Evolutionary conservation across 2,888 invertebrate species (phyloP).

Genomic region (Autographa pulchrina): DNA sequence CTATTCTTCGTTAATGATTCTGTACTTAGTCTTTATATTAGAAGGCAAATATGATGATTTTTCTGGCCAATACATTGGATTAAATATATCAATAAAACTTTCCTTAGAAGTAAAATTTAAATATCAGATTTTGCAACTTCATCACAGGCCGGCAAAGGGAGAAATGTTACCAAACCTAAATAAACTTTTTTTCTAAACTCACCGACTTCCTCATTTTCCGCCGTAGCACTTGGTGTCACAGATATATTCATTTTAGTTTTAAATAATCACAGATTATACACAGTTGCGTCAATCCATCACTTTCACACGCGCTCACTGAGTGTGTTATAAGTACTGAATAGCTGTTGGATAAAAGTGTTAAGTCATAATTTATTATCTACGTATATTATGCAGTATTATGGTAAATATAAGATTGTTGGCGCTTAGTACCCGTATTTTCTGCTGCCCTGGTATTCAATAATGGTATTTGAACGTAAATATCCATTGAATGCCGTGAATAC

Average conservation of each 20-base stretch:
- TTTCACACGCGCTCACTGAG: slow-evolving; percentile 53
- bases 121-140: too few relatives aligned
- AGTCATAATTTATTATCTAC: slow-evolving; percentile 35
- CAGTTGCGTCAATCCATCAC: slow-evolving; percentile 61
- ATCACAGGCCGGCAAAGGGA: too few relatives aligned
- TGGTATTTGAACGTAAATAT: neutral
- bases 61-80: too few relatives aligned
- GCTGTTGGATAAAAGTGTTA: slow-evolving; percentile 56
- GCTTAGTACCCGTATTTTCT: neutral
- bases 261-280: slow-evolving; percentile 52
- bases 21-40: too few relatives aligned
- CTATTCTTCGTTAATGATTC: too few relatives aligned
- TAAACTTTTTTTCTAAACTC: slow-evolving; percentile 65
- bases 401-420: slow-evolving; percentile 26
- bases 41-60: too few relatives aligned
- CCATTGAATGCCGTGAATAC: neutral
- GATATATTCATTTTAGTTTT: slow-evolving; percentile 77
- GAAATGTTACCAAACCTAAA: slow-evolving; percentile 13
- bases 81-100: too few relatives aligned
- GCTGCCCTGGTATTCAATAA: slow-evolving; percentile 1
- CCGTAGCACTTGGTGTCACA: slow-evolving; percentile 66
- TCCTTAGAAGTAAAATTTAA: too few relatives aligned
- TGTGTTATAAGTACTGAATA: slow-evolving; percentile 37
- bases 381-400: slow-evolving; percentile 30
- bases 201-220: slow-evolving; percentile 81